A percentile compares a stretch with the other conserved stretches of the same genome.
These are phyloP conservation scores for Hemitrygon akajei DNA, from an alignment of 2,797 vertebrate genomes.

Conservation along the genomic window DNA sequence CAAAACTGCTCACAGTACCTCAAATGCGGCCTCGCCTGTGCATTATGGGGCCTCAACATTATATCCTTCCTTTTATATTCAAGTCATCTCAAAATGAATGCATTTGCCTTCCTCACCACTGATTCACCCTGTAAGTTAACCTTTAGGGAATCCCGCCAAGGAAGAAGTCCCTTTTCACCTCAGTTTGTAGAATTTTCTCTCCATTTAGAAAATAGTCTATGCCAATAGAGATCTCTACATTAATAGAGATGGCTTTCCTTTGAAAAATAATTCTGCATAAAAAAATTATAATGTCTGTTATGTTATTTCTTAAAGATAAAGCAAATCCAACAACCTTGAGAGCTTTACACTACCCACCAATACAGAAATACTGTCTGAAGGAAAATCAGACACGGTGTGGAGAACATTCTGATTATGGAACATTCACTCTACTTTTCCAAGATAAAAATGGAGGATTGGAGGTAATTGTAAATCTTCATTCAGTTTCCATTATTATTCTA, in stretches of 20 bases:
- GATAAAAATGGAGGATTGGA: constrained; percentile 54
- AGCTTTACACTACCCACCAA: constrained; percentile 57
- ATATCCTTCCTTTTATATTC: too few relatives aligned
- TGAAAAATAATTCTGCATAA: neutral
- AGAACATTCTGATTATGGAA: constrained; percentile 66
- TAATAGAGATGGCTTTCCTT: neutral
- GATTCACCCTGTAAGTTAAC: too few relatives aligned
- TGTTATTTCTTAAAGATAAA: constrained; percentile 45
- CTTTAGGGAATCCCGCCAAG: too few relatives aligned
- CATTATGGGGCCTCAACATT: too few relatives aligned
- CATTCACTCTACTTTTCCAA: constrained; percentile 62
- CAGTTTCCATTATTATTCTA: neutral
- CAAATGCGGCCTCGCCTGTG: too few relatives aligned
- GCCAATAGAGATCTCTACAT: neutral
- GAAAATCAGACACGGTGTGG: constrained; percentile 61
- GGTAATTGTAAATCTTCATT: constrained; percentile 44
- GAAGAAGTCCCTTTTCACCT: too few relatives aligned
- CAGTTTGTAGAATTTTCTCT: too few relatives aligned
- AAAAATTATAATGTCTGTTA: neutral
- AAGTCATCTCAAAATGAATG: too few relatives aligned
- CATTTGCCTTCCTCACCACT: too few relatives aligned
- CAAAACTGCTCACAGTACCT: too few relatives aligned
- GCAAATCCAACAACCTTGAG: constrained; percentile 54
- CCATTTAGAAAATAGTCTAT: too few relatives aligned
- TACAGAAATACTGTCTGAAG: constrained; percentile 46